phyloP scores from a whole-genome alignment of 2,888 invertebrate genomes.

The Mermis nigrescens region DNA sequence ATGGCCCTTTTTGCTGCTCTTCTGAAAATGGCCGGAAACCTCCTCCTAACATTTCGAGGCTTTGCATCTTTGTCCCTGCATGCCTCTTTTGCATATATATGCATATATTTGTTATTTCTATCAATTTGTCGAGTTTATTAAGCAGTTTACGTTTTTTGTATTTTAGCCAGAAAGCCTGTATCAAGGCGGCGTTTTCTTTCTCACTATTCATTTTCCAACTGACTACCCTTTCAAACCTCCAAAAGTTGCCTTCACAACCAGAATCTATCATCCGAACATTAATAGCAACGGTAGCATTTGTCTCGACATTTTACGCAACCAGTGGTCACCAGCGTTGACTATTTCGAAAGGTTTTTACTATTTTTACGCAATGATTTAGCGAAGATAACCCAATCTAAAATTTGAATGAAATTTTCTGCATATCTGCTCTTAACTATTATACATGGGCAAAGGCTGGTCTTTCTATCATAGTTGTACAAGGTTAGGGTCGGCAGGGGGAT shows the following conservation, averaged over 20 bases:
- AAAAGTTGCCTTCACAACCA: conserved; percentile 94
- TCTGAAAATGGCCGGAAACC: no score
- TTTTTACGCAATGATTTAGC: no score
- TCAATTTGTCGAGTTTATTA: background rate
- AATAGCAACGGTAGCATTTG: conserved; percentile 99
- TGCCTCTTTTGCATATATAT: background rate
- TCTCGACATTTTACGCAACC: conserved; percentile 96
- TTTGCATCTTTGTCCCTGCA: background rate
- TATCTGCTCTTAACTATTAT: no score
- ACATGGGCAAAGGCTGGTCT: no score
- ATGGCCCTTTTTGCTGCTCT: no score
- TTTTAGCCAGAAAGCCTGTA: conserved; percentile 93
- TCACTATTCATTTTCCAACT: conserved; percentile 99
- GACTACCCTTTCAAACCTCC: conserved; percentile 99
- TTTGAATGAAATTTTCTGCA: no score
- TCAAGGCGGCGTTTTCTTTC: conserved; percentile 97
- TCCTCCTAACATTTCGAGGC: no score
- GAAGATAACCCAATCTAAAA: no score
- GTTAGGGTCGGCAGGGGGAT: no score
- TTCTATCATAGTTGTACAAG: no score
- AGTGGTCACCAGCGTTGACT: conserved; percentile 99
- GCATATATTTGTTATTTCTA: no score
- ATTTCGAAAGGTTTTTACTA: conserved; percentile 99
- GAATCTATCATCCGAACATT: conserved; percentile 99
- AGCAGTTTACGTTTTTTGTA: conserved; percentile 14